Evolutionary conservation across 2,797 vertebrate species (phyloP).

Genomic region (Simalia tracyae): DNA sequence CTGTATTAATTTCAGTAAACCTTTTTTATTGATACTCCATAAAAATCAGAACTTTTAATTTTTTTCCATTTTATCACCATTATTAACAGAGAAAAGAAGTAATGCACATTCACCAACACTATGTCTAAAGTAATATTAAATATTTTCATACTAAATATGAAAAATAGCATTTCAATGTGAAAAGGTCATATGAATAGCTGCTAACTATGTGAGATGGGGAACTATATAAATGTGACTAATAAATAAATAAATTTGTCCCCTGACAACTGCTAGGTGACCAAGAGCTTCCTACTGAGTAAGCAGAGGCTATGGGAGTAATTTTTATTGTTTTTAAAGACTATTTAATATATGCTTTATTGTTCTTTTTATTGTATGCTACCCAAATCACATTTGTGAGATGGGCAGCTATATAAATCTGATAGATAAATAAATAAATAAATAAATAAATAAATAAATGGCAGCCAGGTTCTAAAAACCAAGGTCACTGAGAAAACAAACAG

Average conservation of each 20-base stretch:
- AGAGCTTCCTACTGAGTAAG: constrained; percentile 40
- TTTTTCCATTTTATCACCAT: constrained; percentile 44
- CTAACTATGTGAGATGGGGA: too few species aligned
- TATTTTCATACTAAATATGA: constrained; percentile 27
- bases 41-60: constrained; percentile 48
- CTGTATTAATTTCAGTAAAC: constrained; percentile 59
- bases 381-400: not conserved
- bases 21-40: constrained; percentile 35
- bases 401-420: not conserved
- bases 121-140: constrained; percentile 4
- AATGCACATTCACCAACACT: not conserved
- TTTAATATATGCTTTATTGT: not conserved
- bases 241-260: constrained; percentile 50
- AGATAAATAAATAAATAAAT: not conserved
- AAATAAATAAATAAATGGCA: not conserved
- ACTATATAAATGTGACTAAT: not conserved
- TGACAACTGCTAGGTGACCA: constrained; percentile 46
- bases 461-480: not conserved
- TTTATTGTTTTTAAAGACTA: not conserved
- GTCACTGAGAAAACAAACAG: not conserved
- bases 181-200: not conserved
- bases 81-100: constrained; percentile 27
- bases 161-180: constrained; percentile 42
- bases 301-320: constrained; percentile 17
- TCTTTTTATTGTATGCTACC: not conserved